These are phyloP conservation scores for Charina bottae DNA, from an alignment of 2,113 vertebrate genomes.

Conservation along the genomic window DNA sequence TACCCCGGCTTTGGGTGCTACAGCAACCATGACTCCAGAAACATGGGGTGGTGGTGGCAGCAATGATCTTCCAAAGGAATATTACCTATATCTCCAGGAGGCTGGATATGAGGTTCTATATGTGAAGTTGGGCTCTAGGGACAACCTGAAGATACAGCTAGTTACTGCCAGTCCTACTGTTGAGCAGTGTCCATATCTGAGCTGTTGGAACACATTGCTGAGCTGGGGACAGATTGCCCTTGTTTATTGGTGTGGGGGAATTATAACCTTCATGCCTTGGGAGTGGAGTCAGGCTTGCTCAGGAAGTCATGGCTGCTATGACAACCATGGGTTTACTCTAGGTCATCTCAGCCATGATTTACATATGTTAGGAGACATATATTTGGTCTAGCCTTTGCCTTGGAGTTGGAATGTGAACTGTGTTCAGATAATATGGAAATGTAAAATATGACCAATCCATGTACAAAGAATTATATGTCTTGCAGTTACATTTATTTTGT, in stretches of 20 bases:
- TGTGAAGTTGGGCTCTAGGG: not conserved
- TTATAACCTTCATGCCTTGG: not conserved
- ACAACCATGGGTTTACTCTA: not conserved
- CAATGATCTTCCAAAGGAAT: not conserved
- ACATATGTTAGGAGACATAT: not conserved
- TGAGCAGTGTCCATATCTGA: not conserved
- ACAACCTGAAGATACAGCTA: not conserved
- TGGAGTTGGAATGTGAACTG: not conserved
- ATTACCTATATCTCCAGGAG: not conserved
- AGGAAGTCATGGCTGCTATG: not conserved
- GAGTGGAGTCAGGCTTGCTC: not conserved
- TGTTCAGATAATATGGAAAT: not conserved
- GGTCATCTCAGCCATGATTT: not conserved
- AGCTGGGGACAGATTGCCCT: not conserved
- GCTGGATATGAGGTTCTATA: not conserved
- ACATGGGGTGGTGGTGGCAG: not conserved
- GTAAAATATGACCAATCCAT: not conserved
- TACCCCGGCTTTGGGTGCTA: not conserved
- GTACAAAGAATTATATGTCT: not conserved
- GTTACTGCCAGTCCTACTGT: not conserved
- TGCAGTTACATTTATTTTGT: not conserved
- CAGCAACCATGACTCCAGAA: not conserved
- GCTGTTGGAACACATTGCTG: not conserved
- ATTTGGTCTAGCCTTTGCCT: not conserved
- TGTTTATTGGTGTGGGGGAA: not conserved